These are phyloP conservation scores for Sinonovacula constricta DNA, from an alignment of 1,140 invertebrate genomes.

Conservation along the genomic window DNA sequence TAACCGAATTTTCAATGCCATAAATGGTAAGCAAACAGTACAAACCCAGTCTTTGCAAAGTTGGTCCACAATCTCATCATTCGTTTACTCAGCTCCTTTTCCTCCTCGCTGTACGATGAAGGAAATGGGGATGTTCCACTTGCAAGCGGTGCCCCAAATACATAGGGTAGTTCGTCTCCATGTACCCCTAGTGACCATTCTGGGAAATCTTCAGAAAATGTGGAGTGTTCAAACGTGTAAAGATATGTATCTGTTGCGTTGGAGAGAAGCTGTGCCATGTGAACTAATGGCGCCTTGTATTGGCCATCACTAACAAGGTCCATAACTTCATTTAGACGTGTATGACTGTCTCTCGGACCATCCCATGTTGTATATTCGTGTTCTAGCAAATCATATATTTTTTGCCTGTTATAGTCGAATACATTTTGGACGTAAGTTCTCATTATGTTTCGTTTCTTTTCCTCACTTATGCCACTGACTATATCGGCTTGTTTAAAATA, in stretches of 20 bases:
- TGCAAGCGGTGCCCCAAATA: slow-evolving; percentile 94
- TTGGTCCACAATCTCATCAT: slow-evolving; percentile 98
- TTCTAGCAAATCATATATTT: slow-evolving; percentile 97
- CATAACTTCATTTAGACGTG: slow-evolving; percentile 93
- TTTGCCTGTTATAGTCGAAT: slow-evolving; percentile 93
- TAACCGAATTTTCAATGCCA: not conserved
- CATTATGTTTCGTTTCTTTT: slow-evolving; percentile 92
- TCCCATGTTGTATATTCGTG: slow-evolving; percentile 89
- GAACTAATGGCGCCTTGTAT: slow-evolving; percentile 93
- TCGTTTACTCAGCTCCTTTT: slow-evolving; percentile 92
- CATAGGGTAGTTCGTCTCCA: slow-evolving; percentile 94
- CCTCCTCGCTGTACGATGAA: slow-evolving; percentile 92
- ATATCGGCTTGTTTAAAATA: slow-evolving; percentile 93
- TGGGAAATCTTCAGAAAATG: slow-evolving; percentile 87
- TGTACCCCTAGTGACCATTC: slow-evolving; percentile 82
- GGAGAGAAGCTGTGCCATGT: slow-evolving; percentile 95
- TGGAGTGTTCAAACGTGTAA: slow-evolving; percentile 84
- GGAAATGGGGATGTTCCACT: slow-evolving; percentile 88
- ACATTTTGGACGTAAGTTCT: slow-evolving; percentile 94
- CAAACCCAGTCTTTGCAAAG: slow-evolving; percentile 98
- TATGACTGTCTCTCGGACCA: slow-evolving; percentile 80
- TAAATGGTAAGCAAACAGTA: not conserved
- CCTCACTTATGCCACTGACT: slow-evolving; percentile 95
- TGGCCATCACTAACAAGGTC: slow-evolving; percentile 93
- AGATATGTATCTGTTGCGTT: slow-evolving; percentile 73